A percentile compares a stretch with the other conserved stretches of the same genome.
These are phyloP conservation scores for Drosophila niveifrons DNA, from an alignment of 2,888 invertebrate species.

Conservation along the genomic window DNA sequence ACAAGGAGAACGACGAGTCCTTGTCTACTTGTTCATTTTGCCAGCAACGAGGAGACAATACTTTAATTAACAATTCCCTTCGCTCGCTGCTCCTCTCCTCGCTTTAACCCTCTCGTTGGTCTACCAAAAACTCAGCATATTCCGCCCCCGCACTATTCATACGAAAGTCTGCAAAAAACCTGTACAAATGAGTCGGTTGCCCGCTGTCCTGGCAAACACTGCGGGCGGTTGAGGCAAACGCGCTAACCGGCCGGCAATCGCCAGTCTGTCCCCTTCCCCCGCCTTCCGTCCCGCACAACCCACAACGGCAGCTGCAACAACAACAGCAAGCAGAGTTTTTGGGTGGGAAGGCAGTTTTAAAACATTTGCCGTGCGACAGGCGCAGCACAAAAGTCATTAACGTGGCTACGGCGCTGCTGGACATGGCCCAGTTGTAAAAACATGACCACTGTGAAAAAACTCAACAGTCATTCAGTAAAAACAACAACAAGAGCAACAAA, in stretches of 20 bases:
- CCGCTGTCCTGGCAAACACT: constrained; percentile 76
- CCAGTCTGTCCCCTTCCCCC: constrained; percentile 18
- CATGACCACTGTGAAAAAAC: constrained; percentile 79
- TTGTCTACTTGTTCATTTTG: constrained; percentile 82
- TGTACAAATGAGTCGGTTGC: constrained; percentile 79
- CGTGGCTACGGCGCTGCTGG: constrained; percentile 73
- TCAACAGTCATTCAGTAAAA: constrained; percentile 61
- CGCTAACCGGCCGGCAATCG: constrained; percentile 73
- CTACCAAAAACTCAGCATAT: constrained; percentile 1
- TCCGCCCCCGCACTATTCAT: constrained; percentile 51
- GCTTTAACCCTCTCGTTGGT: not conserved
- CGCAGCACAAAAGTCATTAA: constrained; percentile 80
- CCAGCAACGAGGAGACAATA: constrained; percentile 81
- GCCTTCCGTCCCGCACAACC: not conserved
- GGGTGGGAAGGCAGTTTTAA: constrained; percentile 64
- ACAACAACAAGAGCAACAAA: constrained; percentile 31
- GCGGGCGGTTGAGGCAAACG: constrained; percentile 71
- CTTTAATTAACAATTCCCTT: constrained; percentile 82
- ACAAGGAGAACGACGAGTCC: constrained; percentile 60
- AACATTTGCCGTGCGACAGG: constrained; percentile 79
- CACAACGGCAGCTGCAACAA: constrained; percentile 31
- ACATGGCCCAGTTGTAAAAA: constrained; percentile 81
- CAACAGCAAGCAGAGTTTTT: constrained; percentile 36
- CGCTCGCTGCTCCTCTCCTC: constrained; percentile 18
- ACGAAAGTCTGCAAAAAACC: constrained; percentile 59